Percentiles rank a stretch among this genome's conserved stretches.
phyloP scores from a whole-genome alignment of 1,140 invertebrate species.

The Hycleus phaleratus region DNA sequence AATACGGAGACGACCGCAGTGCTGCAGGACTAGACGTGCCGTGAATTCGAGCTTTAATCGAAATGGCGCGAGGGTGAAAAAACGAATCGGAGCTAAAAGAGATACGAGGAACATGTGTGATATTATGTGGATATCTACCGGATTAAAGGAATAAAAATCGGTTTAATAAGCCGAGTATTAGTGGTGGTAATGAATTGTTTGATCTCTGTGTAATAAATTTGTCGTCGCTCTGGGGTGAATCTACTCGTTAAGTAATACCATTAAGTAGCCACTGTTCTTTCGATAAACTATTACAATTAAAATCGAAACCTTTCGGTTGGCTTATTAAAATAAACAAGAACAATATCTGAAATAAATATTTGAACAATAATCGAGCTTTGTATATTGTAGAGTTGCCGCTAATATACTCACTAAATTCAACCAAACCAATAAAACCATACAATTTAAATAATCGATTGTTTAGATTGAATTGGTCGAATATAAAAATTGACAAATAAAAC shows the following conservation, averaged over 20 bases:
- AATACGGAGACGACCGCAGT: slow-evolving; percentile 7
- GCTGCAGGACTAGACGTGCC: slow-evolving; percentile 8
- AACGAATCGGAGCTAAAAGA: background rate
- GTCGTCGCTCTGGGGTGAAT: slow-evolving; percentile 4
- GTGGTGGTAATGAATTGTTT: background rate
- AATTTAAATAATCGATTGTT: background rate
- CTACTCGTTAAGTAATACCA: slow-evolving; percentile 12
- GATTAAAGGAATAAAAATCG: background rate
- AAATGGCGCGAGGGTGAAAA: background rate
- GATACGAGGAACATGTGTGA: background rate
- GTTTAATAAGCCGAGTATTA: background rate
- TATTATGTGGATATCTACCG: background rate
- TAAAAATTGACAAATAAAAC: slow-evolving; percentile 10
- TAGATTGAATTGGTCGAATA: slow-evolving; percentile 6
- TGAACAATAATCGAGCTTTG: slow-evolving; percentile 7
- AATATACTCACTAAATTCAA: slow-evolving; percentile 1
- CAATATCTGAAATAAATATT: slow-evolving; percentile 2
- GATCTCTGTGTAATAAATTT: background rate
- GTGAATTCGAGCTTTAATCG: slow-evolving; percentile 3
- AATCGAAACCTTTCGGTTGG: background rate
- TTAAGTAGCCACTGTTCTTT: slow-evolving; percentile 12
- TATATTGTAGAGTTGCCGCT: background rate
- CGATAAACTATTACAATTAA: slow-evolving; percentile 19
- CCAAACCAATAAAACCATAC: background rate
- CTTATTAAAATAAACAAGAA: slow-evolving; percentile 13